Evolutionary conservation across 2,113 vertebrate genomes (phyloP).

Genomic region (Muscicapa adusta): DNA sequence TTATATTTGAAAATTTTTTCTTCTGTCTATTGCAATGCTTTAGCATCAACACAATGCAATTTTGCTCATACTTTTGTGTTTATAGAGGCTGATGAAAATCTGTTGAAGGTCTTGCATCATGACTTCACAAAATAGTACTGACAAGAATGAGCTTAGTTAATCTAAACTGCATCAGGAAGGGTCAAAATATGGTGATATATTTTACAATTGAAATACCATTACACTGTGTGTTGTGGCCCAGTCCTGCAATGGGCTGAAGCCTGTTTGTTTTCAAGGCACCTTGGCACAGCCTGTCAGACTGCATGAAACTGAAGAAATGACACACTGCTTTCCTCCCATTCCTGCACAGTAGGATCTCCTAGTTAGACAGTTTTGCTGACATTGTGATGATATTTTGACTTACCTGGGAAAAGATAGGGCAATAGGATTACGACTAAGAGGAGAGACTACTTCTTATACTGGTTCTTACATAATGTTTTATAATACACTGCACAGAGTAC

Average conservation of each 20-base stretch:
- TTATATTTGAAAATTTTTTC: neutral
- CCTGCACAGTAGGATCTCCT: neutral
- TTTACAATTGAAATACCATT: neutral
- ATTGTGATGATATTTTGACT: neutral
- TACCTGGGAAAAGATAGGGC: rapidly evolving
- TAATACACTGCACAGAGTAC: neutral
- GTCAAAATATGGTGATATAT: neutral
- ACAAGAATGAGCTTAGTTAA: neutral
- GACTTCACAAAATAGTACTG: neutral
- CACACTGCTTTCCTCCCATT: neutral
- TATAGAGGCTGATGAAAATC: neutral
- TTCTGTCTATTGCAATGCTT: neutral
- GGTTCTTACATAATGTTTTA: neutral
- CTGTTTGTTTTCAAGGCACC: neutral
- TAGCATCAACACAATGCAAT: neutral
- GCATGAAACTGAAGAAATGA: rapidly evolving
- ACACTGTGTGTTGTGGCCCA: rapidly evolving
- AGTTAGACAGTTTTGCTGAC: neutral
- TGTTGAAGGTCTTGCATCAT: neutral
- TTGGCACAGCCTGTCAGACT: neutral
- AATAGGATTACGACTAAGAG: neutral
- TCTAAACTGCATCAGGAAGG: neutral
- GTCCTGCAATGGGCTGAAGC: neutral
- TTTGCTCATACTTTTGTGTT: neutral
- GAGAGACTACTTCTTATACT: neutral